Percentiles rank a stretch among this genome's conserved stretches.
These are phyloP conservation scores for Ctenicera cuprea DNA, from an alignment of 2,888 invertebrate genomes.

Conservation along the genomic window DNA sequence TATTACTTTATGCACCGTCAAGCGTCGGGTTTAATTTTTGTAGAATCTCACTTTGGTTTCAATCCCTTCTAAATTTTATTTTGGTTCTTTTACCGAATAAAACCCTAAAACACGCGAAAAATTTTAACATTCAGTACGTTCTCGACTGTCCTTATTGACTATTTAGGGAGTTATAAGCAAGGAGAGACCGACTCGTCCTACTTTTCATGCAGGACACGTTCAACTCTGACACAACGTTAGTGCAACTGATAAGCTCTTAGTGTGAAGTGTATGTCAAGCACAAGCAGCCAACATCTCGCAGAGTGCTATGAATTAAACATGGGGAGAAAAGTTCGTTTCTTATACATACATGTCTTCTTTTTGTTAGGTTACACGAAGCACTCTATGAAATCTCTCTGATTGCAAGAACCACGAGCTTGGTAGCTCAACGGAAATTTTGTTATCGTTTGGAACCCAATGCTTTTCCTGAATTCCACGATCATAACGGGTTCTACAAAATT, in stretches of 20 bases:
- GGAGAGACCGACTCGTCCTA: conserved; percentile 15
- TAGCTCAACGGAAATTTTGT: neutral
- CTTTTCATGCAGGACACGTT: conserved; percentile 42
- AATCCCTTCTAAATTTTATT: conserved; percentile 10
- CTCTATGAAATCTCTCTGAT: conserved; percentile 26
- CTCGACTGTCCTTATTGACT: conserved; percentile 26
- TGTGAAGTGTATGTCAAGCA: conserved; percentile 51
- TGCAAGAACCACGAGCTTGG: neutral
- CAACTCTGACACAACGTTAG: conserved; percentile 46
- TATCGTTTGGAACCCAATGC: no score
- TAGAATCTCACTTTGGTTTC: neutral
- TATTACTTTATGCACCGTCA: conserved; percentile 36
- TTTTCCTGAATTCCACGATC: no score
- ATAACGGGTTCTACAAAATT: no score
- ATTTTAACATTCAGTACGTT: conserved; percentile 19
- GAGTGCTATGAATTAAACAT: conserved; percentile 48
- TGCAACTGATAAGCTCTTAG: conserved; percentile 52
- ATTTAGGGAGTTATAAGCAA: conserved; percentile 36
- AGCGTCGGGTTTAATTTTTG: conserved; percentile 25
- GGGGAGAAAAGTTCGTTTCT: conserved; percentile 34
- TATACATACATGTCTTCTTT: conserved; percentile 40
- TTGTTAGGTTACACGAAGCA: conserved; percentile 27
- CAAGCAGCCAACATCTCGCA: conserved; percentile 43
- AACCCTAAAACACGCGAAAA: neutral
- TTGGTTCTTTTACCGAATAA: neutral